phyloP scores from a whole-genome alignment of 2,797 vertebrate genomes.

The Pelochelys cantorii region DNA sequence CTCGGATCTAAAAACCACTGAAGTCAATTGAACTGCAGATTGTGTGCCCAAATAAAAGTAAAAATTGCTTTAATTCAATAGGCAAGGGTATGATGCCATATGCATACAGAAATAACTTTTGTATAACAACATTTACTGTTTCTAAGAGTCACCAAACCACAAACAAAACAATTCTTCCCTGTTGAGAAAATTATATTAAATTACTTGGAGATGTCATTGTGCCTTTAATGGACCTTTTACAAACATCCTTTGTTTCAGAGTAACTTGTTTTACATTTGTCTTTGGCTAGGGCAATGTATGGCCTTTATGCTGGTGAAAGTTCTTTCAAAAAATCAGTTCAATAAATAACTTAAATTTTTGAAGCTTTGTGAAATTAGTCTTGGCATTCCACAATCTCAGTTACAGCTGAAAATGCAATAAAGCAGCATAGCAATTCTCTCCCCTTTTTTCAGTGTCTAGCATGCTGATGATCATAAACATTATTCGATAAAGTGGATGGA shows the following conservation, averaged over 20 bases:
- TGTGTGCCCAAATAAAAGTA: background rate
- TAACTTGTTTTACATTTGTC: background rate
- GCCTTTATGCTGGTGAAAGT: background rate
- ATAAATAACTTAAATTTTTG: background rate
- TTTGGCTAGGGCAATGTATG: background rate
- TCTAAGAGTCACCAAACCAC: background rate
- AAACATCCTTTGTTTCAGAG: background rate
- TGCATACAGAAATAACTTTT: background rate
- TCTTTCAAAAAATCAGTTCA: background rate
- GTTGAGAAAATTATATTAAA: background rate
- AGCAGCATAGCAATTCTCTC: background rate
- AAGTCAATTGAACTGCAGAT: background rate
- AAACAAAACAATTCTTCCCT: background rate
- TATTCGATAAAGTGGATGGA: background rate
- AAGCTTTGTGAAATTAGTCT: background rate
- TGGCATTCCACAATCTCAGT: background rate
- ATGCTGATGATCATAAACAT: background rate
- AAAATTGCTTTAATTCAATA: background rate
- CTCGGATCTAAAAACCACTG: background rate
- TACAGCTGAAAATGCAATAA: background rate
- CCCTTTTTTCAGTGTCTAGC: background rate
- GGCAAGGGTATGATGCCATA: background rate
- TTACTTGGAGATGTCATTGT: background rate
- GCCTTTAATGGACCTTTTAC: background rate
- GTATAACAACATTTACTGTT: background rate